Conservation (phyloP, 2,113 vertebrate genomes). For the Mustelus asterias region DNA sequence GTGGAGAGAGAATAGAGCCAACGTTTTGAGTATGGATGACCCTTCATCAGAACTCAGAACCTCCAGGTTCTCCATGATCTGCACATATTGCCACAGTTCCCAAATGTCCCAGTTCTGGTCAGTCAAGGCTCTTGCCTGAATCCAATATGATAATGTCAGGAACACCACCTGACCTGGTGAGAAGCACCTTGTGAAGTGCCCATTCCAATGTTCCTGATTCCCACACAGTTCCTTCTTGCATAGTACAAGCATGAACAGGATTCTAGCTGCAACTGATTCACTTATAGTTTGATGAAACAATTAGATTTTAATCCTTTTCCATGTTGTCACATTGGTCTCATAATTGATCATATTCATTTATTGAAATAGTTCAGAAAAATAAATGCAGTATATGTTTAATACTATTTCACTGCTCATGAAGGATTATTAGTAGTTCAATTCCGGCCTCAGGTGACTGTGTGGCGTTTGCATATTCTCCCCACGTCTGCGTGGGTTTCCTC, state of each 20-base stretch:
- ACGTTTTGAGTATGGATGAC: no score
- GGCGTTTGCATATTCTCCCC: no score
- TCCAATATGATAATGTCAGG: background rate
- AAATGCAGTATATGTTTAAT: background rate
- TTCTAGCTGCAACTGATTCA: background rate
- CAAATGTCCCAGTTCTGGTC: background rate
- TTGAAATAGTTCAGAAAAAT: background rate
- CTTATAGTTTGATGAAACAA: background rate
- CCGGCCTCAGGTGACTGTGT: no score
- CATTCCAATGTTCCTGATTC: background rate
- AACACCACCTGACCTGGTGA: background rate
- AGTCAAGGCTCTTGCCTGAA: background rate
- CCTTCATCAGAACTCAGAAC: no score
- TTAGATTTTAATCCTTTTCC: background rate
- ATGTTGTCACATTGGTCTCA: background rate
- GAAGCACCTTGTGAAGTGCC: background rate
- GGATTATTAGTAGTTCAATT: background rate
- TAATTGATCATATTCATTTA: background rate
- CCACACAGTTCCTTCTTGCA: background rate
- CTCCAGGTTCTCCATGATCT: background rate
- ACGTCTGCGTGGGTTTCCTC: no score
- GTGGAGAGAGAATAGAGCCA: no score
- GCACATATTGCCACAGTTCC: background rate
- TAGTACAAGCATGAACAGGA: background rate
- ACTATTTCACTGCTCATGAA: background rate